A percentile compares a stretch with the other conserved stretches of the same genome.
Conservation (phyloP, 1,140 invertebrate genomes). For the Araneus ventricosus region DNA sequence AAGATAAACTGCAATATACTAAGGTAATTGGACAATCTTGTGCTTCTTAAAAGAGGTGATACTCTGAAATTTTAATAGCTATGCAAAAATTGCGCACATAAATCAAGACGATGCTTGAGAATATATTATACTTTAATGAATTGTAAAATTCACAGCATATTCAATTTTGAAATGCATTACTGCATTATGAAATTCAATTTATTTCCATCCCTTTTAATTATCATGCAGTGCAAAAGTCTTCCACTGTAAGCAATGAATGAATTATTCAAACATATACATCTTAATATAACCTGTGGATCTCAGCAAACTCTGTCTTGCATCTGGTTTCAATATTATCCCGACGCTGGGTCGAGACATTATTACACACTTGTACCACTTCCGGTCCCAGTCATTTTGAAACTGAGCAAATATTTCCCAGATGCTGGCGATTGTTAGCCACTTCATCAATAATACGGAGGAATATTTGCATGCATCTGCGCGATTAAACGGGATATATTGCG, state of each 20-base stretch:
- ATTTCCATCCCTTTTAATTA: background rate
- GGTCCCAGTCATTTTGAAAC: background rate
- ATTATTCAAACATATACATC: background rate
- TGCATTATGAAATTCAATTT: background rate
- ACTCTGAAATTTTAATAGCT: no score
- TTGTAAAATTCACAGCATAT: no score
- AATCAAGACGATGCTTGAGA: no score
- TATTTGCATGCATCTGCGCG: conserved; percentile 6
- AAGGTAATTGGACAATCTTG: no score
- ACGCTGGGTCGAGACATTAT: background rate
- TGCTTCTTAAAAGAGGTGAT: no score
- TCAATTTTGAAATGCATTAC: no score
- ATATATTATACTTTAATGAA: no score
- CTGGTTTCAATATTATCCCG: background rate
- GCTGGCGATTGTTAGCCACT: background rate
- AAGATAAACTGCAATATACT: no score
- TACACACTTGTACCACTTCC: background rate
- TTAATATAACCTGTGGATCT: background rate
- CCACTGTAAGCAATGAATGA: background rate
- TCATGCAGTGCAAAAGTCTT: background rate
- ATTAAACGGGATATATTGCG: background rate
- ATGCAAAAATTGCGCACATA: no score
- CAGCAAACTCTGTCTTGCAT: background rate
- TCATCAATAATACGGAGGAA: background rate
- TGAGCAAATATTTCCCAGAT: conserved; percentile 1